These are phyloP conservation scores for Temnothorax ravouxi DNA, from an alignment of 2,888 invertebrate genomes.

Conservation along the genomic window DNA sequence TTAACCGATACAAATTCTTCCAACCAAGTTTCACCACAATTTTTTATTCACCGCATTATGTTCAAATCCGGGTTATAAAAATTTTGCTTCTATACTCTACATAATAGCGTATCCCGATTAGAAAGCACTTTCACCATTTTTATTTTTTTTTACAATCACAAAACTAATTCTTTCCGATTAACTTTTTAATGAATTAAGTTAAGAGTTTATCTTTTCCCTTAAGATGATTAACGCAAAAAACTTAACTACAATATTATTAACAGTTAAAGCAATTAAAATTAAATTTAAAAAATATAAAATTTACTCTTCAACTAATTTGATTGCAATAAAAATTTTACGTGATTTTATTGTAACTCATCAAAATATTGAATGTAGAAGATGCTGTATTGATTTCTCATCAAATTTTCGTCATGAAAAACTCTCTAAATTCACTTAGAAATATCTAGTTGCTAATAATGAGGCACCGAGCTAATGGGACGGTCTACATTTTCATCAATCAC, in stretches of 20 bases:
- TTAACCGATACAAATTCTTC: not conserved
- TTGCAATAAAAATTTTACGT: not conserved
- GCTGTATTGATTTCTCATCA: not conserved
- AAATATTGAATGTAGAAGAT: not conserved
- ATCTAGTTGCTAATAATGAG: not conserved
- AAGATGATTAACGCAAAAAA: not conserved
- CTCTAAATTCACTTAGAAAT: not conserved
- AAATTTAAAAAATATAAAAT: not conserved
- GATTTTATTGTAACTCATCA: not conserved
- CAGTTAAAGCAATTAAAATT: not conserved
- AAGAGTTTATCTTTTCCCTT: not conserved
- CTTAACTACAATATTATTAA: not conserved
- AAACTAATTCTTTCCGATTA: not conserved
- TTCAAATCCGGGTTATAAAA: slow-evolving; percentile 16
- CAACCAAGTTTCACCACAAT: not conserved
- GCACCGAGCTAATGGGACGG: not conserved
- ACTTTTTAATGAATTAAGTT: slow-evolving; percentile 2
- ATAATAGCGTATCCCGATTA: not conserved
- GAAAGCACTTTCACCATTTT: slow-evolving; percentile 16
- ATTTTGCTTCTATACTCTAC: not conserved
- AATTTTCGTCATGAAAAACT: not conserved
- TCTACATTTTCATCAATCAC: slow-evolving; percentile 6
- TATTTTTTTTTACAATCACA: slow-evolving; percentile 9
- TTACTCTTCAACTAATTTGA: not conserved
- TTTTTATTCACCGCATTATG: not conserved